Percentiles rank a stretch among this genome's conserved stretches.
phyloP scores from a whole-genome alignment of 2,888 invertebrate genomes.

The Coelinius sp. region DNA sequence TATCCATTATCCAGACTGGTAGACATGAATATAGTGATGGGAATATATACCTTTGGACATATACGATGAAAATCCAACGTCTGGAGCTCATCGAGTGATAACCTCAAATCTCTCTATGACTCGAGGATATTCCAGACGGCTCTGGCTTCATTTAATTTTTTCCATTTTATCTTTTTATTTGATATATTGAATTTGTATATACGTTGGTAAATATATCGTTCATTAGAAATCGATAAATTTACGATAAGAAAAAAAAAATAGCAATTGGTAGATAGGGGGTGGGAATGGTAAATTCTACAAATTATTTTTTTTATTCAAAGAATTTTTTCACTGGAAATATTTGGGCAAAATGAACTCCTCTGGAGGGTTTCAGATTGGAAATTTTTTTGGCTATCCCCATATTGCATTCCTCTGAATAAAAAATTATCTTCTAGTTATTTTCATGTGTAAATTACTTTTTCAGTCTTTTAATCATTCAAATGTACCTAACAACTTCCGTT shows the following conservation, averaged over 20 bases:
- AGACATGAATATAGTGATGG: conserved; percentile 19
- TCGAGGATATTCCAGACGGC: conserved; percentile 13
- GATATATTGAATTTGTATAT: not conserved
- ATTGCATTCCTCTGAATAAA: too few relatives aligned
- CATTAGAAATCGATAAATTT: not conserved
- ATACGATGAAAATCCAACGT: conserved; percentile 10
- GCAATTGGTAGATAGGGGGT: too few relatives aligned
- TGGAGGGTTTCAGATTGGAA: too few relatives aligned
- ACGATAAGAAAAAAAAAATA: not conserved
- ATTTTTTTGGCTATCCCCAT: too few relatives aligned
- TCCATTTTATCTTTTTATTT: not conserved
- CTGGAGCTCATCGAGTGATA: conserved; percentile 20
- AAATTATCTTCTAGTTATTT: too few relatives aligned
- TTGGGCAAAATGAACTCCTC: too few relatives aligned
- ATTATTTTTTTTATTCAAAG: too few relatives aligned
- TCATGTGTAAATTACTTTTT: not conserved
- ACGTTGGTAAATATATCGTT: not conserved
- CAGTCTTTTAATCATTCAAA: not conserved
- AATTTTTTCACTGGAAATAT: too few relatives aligned
- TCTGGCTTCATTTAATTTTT: not conserved
- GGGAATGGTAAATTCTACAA: too few relatives aligned
- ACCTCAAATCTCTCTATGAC: conserved; percentile 17
- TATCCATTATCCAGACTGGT: conserved; percentile 23
- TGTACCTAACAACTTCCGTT: not conserved
- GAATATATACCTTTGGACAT: conserved; percentile 11